phyloP scores from a whole-genome alignment of 2,888 invertebrate genomes.

The Pterostichus niger region DNA sequence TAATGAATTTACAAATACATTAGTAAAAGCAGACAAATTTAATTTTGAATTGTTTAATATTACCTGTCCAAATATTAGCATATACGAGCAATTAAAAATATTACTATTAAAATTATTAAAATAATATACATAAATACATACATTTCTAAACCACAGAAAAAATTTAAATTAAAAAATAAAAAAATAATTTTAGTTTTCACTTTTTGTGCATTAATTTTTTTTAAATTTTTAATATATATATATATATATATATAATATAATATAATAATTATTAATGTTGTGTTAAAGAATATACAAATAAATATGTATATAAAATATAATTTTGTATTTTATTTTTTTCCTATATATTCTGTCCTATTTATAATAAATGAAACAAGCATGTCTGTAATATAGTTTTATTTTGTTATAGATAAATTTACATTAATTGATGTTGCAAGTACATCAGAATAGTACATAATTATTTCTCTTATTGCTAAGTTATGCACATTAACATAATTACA shows the following conservation, averaged over 20 bases:
- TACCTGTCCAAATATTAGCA: slow-evolving; percentile 13
- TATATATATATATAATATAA: neutral
- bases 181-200: too few relatives aligned
- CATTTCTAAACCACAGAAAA: too few relatives aligned
- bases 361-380: too few relatives aligned
- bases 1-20: slow-evolving; percentile 30
- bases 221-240: neutral
- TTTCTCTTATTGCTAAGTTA: slow-evolving; percentile 19
- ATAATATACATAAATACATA: too few relatives aligned
- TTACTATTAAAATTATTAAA: slow-evolving; percentile 25
- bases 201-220: too few relatives aligned
- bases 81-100: slow-evolving; percentile 15
- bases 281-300: too few relatives aligned
- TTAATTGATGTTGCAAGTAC: neutral
- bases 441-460: slow-evolving; percentile 7
- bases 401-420: too few relatives aligned
- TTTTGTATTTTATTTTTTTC: neutral
- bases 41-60: slow-evolving; percentile 8
- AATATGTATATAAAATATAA: too few relatives aligned
- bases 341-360: too few relatives aligned
- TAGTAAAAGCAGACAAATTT: neutral
- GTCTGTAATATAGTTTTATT: too few relatives aligned
- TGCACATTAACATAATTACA: neutral
- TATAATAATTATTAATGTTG: too few relatives aligned
- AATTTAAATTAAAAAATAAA: too few relatives aligned